A percentile compares a stretch with the other conserved stretches of the same genome.
These are phyloP conservation scores for Glaucidium brasilianum DNA, from an alignment of 2,113 vertebrate species.

Conservation along the genomic window DNA sequence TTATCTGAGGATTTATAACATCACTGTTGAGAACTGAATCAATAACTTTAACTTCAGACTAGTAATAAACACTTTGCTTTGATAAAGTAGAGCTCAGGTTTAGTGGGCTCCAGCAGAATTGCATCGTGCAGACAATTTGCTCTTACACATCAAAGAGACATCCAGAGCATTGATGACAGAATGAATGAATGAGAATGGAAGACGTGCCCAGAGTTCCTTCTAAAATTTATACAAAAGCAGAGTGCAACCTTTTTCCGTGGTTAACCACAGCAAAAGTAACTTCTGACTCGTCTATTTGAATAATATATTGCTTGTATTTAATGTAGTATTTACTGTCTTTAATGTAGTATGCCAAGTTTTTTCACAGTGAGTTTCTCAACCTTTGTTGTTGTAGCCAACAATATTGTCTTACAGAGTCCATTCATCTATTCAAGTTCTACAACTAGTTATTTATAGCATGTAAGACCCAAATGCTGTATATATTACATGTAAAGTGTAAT, in stretches of 20 bases:
- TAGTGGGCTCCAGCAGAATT: background rate
- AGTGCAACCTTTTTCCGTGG: background rate
- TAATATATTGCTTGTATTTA: background rate
- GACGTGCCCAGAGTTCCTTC: background rate
- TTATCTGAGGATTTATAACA: slow-evolving; percentile 31
- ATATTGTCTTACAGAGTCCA: background rate
- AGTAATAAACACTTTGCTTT: slow-evolving; percentile 20
- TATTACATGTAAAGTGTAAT: background rate
- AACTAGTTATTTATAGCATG: background rate
- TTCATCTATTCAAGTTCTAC: background rate
- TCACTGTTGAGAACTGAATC: background rate
- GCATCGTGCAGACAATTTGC: slow-evolving; percentile 1
- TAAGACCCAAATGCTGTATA: background rate
- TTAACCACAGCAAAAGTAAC: background rate
- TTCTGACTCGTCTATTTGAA: background rate
- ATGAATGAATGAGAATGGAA: slow-evolving; percentile 1
- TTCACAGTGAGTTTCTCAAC: background rate
- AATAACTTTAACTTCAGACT: slow-evolving; percentile 32
- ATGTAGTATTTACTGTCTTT: background rate
- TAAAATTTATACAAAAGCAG: slow-evolving; percentile 5
- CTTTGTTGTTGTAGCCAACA: background rate
- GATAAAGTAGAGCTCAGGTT: slow-evolving; percentile 40
- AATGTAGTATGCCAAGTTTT: background rate
- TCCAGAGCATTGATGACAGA: background rate
- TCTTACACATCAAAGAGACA: background rate